phyloP scores from a whole-genome alignment of 2,888 invertebrate species.

The Selenia dentaria region DNA sequence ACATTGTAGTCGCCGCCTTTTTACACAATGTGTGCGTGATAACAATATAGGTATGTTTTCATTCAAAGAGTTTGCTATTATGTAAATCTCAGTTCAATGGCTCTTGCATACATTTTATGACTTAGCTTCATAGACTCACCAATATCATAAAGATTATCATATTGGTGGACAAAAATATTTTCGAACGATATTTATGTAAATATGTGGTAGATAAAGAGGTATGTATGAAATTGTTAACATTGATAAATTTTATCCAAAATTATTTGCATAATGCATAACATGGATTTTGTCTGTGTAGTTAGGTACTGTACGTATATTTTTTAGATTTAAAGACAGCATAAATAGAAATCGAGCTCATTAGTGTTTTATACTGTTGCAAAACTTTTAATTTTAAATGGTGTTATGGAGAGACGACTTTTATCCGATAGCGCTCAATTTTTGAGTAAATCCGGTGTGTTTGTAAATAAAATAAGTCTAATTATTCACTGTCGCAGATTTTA shows the following conservation, averaged over 20 bases:
- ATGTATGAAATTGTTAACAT: conserved; percentile 70
- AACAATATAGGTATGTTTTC: too few relatives aligned
- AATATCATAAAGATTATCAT: conserved; percentile 43
- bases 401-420: not conserved
- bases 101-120: conserved; percentile 26
- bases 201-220: conserved; percentile 53
- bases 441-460: not conserved
- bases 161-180: conserved; percentile 64
- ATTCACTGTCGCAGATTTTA: not conserved
- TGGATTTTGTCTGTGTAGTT: conserved; percentile 28
- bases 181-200: conserved; percentile 74
- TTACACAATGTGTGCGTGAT: conserved; percentile 24
- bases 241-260: conserved; percentile 61
- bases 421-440: conserved; percentile 7
- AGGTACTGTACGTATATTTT: conserved; percentile 22
- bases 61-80: conserved; percentile 2
- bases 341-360: conserved; percentile 16
- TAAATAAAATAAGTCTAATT: not conserved
- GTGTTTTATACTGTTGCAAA: conserved; percentile 18
- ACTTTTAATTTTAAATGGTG: conserved; percentile 4
- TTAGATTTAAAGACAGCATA: conserved; percentile 15
- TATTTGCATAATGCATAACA: conserved; percentile 41
- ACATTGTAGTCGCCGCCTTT: conserved; percentile 16
- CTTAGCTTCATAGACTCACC: conserved; percentile 31
- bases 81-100: conserved; percentile 15